These are phyloP conservation scores for Melieria omissa DNA, from an alignment of 2,888 invertebrate genomes.

Conservation along the genomic window DNA sequence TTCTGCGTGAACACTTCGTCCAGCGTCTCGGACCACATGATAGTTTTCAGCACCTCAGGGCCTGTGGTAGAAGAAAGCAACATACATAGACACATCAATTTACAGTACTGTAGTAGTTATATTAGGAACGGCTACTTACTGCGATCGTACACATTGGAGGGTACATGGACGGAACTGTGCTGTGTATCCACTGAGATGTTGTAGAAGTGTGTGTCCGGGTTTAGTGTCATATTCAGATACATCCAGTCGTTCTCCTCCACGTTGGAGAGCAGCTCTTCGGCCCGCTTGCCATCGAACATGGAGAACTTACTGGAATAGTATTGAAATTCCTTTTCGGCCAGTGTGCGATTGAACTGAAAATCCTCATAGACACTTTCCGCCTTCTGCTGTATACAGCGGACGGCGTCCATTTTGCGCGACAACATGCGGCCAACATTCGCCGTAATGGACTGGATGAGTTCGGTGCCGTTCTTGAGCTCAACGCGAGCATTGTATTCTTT, in stretches of 20 bases:
- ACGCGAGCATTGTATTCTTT: conserved; percentile 82
- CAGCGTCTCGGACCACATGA: conserved; percentile 89
- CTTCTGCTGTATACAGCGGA: conserved; percentile 81
- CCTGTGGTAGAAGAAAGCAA: conserved; percentile 55
- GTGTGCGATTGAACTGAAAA: conserved; percentile 69
- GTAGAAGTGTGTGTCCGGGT: conserved; percentile 85
- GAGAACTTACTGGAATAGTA: conserved; percentile 90
- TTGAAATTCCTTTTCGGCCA: conserved; percentile 59
- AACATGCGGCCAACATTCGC: conserved; percentile 87
- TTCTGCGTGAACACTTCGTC: conserved; percentile 87
- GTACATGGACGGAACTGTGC: conserved; percentile 90
- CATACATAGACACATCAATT: background rate
- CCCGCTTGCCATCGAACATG: conserved; percentile 61
- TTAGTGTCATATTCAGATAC: conserved; percentile 72
- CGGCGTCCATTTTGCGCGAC: conserved; percentile 89
- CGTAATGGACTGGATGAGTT: conserved; percentile 82
- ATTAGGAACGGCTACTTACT: conserved; percentile 68
- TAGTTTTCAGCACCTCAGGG: conserved; percentile 75
- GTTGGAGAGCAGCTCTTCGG: conserved; percentile 55
- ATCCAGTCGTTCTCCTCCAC: conserved; percentile 59
- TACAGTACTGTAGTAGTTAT: background rate
- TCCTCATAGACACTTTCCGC: conserved; percentile 78
- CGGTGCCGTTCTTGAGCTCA: conserved; percentile 81
- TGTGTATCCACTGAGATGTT: conserved; percentile 83
- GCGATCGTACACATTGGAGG: conserved; percentile 91